phyloP scores from a whole-genome alignment of 1,140 invertebrate genomes.

The Danaus melanippus region DNA sequence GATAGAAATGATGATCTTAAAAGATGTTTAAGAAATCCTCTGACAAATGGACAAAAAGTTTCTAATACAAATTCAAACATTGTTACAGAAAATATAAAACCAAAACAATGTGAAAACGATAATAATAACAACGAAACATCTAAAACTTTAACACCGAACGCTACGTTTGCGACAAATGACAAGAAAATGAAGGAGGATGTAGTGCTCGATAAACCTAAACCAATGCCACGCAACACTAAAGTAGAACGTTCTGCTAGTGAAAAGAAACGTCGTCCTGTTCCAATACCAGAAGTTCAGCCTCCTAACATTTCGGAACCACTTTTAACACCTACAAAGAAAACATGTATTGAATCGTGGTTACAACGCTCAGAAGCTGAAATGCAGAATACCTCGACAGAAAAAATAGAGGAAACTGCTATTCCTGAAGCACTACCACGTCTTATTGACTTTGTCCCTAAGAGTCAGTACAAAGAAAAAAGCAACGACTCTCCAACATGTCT shows the following conservation, averaged over 20 bases:
- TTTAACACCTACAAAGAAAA: constrained; percentile 67
- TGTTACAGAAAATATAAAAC: constrained; percentile 27
- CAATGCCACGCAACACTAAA: constrained; percentile 65
- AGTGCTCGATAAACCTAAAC: constrained; percentile 49
- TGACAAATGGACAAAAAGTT: constrained; percentile 26
- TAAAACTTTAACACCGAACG: constrained; percentile 20
- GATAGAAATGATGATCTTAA: constrained; percentile 37
- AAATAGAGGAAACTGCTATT: constrained; percentile 38
- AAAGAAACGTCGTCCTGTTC: constrained; percentile 47
- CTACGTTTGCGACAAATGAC: constrained; percentile 22
- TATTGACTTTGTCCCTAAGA: constrained; percentile 79
- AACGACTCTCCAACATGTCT: constrained; percentile 35
- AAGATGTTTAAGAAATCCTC: constrained; percentile 31
- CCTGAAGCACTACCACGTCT: constrained; percentile 74
- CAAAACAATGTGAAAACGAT: constrained; percentile 40
- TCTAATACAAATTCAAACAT: constrained; percentile 28
- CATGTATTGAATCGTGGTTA: constrained; percentile 69
- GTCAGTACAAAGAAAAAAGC: constrained; percentile 56
- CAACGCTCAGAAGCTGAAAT: constrained; percentile 66
- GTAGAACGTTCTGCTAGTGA: constrained; percentile 53
- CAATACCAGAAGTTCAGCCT: constrained; percentile 39
- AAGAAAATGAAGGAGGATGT: constrained; percentile 28
- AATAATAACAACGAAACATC: constrained; percentile 51
- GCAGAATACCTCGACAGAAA: constrained; percentile 49
- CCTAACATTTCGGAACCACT: constrained; percentile 47